Evolutionary conservation across 2,888 invertebrate species (phyloP).

Genomic region (Eupeodes luniger): DNA sequence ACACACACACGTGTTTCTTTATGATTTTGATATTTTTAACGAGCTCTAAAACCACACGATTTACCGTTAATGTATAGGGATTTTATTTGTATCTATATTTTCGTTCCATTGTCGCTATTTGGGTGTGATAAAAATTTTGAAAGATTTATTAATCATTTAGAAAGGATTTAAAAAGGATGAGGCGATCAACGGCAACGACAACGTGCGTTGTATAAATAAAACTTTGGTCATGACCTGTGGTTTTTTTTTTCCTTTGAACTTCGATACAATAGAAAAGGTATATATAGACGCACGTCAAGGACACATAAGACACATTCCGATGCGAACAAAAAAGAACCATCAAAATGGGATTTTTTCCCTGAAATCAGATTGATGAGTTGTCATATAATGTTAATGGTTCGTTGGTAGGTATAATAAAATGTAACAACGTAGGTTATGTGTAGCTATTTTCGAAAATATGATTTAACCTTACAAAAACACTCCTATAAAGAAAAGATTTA

Average conservation of each 20-base stretch:
- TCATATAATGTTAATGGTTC: neutral
- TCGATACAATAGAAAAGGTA: neutral
- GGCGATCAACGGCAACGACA: neutral
- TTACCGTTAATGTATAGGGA: neutral
- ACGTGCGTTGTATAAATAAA: constrained; percentile 28
- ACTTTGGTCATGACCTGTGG: constrained; percentile 4
- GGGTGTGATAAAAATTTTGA: constrained; percentile 6
- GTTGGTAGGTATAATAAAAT: too few species aligned
- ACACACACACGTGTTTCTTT: neutral
- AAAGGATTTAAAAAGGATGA: constrained; percentile 44
- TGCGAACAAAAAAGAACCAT: constrained; percentile 32
- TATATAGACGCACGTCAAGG: neutral
- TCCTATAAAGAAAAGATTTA: too few species aligned
- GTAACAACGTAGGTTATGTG: too few species aligned
- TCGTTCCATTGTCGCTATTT: neutral
- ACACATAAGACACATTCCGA: constrained; percentile 19
- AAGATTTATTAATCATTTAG: constrained; percentile 55
- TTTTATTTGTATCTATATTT: neutral
- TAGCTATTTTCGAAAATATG: too few species aligned
- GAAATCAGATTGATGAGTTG: neutral
- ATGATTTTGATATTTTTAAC: constrained; percentile 13
- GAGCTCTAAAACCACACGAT: constrained; percentile 16
- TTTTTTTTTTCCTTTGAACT: neutral
- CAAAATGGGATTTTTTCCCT: constrained; percentile 20
- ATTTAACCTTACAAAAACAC: too few species aligned